phyloP scores from a whole-genome alignment of 2,113 vertebrate species.

The Microtus oregoni region DNA sequence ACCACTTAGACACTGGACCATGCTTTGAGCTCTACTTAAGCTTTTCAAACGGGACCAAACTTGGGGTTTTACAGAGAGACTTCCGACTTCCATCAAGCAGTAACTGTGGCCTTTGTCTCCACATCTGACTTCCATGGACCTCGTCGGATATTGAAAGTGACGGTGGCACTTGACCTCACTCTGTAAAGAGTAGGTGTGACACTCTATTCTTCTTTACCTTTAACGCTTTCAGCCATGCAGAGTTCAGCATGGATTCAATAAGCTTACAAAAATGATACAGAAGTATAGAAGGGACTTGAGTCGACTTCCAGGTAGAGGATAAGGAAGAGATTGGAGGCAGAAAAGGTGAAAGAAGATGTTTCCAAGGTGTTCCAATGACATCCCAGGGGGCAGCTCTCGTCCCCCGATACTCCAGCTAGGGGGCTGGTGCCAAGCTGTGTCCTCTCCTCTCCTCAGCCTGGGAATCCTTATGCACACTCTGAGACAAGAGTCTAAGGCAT shows the following conservation, averaged over 20 bases:
- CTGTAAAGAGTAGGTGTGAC: neutral
- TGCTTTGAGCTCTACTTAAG: neutral
- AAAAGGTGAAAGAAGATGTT: neutral
- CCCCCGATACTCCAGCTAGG: neutral
- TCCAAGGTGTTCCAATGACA: neutral
- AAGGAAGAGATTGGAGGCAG: neutral
- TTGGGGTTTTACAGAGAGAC: neutral
- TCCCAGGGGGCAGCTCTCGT: neutral
- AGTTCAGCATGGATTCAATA: neutral
- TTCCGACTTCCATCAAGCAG: neutral
- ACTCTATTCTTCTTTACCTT: neutral
- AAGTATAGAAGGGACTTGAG: neutral
- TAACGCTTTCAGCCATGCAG: neutral
- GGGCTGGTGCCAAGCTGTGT: neutral
- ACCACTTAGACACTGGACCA: neutral
- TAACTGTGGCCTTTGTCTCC: neutral
- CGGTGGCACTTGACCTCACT: neutral
- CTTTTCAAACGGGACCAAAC: neutral
- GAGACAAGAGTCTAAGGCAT: neutral
- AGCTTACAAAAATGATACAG: neutral
- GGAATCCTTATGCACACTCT: neutral
- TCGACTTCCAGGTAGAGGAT: no score
- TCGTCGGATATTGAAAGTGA: neutral
- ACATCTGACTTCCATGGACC: neutral
- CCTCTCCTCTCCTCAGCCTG: neutral